Evolutionary conservation across 2,888 invertebrate genomes (phyloP), one percentile per base, ranked within the genome.

Genomic region (Stratiomys singularior): DNA sequence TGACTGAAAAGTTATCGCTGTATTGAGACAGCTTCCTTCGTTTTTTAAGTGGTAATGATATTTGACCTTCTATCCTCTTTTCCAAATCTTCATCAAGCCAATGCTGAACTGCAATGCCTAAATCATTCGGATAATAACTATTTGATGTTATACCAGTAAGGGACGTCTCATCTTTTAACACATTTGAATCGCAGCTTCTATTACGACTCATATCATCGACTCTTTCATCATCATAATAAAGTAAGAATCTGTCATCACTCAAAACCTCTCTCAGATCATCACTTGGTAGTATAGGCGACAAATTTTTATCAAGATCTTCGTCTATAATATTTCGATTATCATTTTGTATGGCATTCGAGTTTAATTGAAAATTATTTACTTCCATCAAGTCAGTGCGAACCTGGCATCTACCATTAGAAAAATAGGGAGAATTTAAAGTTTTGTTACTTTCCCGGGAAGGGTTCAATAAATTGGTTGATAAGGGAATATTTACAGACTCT

Each of bases 381-480:
- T 46, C 64, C 58, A 78, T 76, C 37, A 80, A 72, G 77, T 80
- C 77, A 9, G 78, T 71, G 27, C 77, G 77, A 27, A 79, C 78
- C 44, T 78, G 72, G 69, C 77, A 78, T n/a, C 74, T 77, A 18
- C 63, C 63, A 74, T 47, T 72, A 67, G 66, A 44, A 18, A 52
- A 11, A 52, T 78, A 63, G 30, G 76, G 44, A 46, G 76, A 37
- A 66, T 18, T 58, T 78, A 81, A 79, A 79, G 78, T 80, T 79
- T 81, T 80, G 78, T 79, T 78, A 72, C 78, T 80, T 80, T 80
- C 80, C 80, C 79, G 79, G 80, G 67, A 77, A 74, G 76, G 15
- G 13, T 47, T 2, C 13, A 64, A 30, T n/a, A 15, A 28, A 25
- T 13, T 9, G 27, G 28, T 44, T 77, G 77, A 58, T 69, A 47